These are phyloP conservation scores for Sylvia borin DNA, from an alignment of 2,797 vertebrate genomes.

Conservation along the genomic window DNA sequence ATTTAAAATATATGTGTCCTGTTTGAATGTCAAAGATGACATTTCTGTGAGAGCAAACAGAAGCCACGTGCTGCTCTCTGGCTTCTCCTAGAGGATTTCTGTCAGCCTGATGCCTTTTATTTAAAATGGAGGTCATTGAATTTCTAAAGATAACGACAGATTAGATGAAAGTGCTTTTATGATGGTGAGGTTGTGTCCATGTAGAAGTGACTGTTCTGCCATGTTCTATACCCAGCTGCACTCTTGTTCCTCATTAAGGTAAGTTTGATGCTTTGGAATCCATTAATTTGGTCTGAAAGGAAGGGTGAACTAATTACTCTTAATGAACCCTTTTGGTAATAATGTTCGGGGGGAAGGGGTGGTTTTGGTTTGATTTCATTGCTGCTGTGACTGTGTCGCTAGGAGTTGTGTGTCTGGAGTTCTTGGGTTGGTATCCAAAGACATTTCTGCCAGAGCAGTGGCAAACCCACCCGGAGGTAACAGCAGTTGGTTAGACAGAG, in stretches of 20 bases:
- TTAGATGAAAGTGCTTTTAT: slow-evolving; percentile 70
- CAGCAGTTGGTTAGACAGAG: background rate
- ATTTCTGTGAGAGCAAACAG: slow-evolving; percentile 66
- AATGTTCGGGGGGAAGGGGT: slow-evolving; percentile 3
- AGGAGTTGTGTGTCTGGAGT: background rate
- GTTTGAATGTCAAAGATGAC: slow-evolving; percentile 72
- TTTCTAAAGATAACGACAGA: slow-evolving; percentile 67
- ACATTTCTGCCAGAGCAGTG: background rate
- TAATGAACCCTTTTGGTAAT: slow-evolving; percentile 27
- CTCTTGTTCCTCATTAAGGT: slow-evolving; percentile 73
- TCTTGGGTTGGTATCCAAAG: background rate
- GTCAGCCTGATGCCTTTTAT: slow-evolving; percentile 63
- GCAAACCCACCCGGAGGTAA: background rate
- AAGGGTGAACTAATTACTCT: slow-evolving; percentile 56
- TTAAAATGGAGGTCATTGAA: slow-evolving; percentile 64
- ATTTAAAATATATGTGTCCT: slow-evolving; percentile 72
- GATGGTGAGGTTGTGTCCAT: slow-evolving; percentile 68
- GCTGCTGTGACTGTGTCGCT: background rate
- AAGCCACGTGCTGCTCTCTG: slow-evolving; percentile 61
- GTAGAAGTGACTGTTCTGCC: slow-evolving; percentile 67
- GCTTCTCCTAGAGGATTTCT: slow-evolving; percentile 66
- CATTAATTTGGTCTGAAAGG: slow-evolving; percentile 62
- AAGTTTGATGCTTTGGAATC: slow-evolving; percentile 70
- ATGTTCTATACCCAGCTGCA: slow-evolving; percentile 69
- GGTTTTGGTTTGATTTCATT: slow-evolving; percentile 15